Conservation (phyloP, 2,113 vertebrate species). For the Pseudorhombus dupliciocellatus region DNA sequence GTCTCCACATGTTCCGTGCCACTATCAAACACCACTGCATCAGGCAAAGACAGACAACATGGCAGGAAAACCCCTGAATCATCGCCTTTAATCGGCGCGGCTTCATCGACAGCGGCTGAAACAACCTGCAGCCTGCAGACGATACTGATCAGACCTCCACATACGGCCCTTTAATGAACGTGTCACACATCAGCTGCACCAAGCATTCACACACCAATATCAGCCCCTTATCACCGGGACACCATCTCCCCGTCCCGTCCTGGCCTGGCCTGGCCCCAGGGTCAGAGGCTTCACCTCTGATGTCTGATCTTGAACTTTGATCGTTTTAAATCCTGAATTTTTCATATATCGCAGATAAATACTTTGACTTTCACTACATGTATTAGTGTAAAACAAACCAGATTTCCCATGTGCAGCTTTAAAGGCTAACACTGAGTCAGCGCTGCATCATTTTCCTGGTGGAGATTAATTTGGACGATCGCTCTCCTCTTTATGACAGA, state of each 20-base stretch:
- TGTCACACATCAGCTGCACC: constrained; percentile 48
- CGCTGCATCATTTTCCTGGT: constrained; percentile 13
- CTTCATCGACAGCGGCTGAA: constrained; percentile 25
- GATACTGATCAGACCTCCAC: constrained; percentile 61
- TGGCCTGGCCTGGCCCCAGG: constrained; percentile 15
- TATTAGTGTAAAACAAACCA: constrained; percentile 13
- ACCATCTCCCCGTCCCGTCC: constrained; percentile 28
- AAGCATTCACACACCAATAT: constrained; percentile 46
- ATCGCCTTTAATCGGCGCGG: constrained; percentile 43
- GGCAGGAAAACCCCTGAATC: constrained; percentile 57
- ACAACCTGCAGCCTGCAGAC: constrained; percentile 39
- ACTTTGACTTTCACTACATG: background rate
- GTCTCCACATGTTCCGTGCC: constrained; percentile 48
- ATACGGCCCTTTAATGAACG: constrained; percentile 78
- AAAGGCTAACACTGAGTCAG: constrained; percentile 31
- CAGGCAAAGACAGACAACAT: constrained; percentile 10
- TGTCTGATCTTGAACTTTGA: background rate
- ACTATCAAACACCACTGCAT: constrained; percentile 30
- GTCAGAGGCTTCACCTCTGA: constrained; percentile 18
- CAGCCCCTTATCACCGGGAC: constrained; percentile 30
- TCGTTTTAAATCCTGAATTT: background rate
- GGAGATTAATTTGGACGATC: constrained; percentile 47
- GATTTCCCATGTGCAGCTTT: constrained; percentile 20
- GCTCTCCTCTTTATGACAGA: constrained; percentile 11
- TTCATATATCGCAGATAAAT: too few relatives aligned